Evolutionary conservation across 35 echinoderm and acorn worm genomes (phyloP).

Genomic region (Holothuria glaberrima): DNA sequence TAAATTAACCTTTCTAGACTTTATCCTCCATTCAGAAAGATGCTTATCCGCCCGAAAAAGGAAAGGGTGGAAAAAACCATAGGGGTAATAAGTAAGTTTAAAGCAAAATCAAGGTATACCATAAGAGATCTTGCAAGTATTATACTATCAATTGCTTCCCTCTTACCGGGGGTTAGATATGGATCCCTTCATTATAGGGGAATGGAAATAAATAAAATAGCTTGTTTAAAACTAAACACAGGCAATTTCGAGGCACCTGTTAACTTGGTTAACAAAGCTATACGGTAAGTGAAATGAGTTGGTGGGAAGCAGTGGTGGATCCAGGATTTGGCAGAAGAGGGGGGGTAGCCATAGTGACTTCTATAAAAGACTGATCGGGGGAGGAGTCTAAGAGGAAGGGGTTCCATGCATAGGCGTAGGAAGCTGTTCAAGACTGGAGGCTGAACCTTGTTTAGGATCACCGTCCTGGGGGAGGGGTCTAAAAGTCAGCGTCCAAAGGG

Average conservation of each 20-base stretch:
- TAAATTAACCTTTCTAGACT: constrained; percentile 4
- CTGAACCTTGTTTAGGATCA: no score
- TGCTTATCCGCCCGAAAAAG: background rate
- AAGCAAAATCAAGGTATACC: constrained; percentile 5
- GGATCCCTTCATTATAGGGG: constrained; percentile 38
- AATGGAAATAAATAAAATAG: constrained; percentile 19
- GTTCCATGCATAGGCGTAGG: no score
- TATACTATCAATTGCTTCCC: constrained; percentile 18
- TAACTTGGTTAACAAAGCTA: constrained; percentile 5
- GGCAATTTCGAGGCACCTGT: constrained; percentile 26
- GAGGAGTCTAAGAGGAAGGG: no score
- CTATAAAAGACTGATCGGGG: no score
- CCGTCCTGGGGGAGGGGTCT: no score
- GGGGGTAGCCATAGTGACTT: no score
- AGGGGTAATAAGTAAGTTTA: background rate
- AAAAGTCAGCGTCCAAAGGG: no score
- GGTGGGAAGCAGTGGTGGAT: no score
- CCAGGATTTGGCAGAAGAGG: no score
- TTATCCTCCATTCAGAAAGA: constrained; percentile 11
- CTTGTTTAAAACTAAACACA: background rate
- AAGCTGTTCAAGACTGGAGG: no score
- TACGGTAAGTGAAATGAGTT: constrained; percentile 38
- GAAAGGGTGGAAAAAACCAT: constrained; percentile 1
- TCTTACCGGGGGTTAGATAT: constrained; percentile 49
- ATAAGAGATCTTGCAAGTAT: constrained; percentile 12